phyloP scores from a whole-genome alignment of 2,888 invertebrate species.

The Meliscaeva auricollis region DNA sequence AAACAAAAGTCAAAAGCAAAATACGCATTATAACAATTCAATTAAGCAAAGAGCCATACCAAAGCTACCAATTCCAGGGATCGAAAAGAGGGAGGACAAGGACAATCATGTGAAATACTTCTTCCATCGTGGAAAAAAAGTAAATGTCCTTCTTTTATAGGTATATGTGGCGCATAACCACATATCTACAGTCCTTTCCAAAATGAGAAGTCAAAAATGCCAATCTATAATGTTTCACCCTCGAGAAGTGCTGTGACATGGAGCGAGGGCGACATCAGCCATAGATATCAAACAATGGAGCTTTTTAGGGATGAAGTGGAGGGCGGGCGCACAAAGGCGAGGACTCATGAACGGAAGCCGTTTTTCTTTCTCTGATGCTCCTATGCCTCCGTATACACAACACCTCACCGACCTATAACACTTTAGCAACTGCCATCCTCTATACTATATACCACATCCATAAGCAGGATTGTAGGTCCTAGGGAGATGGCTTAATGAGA shows the following conservation, averaged over 20 bases:
- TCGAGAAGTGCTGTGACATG: constrained; percentile 47
- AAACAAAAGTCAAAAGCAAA: constrained; percentile 38
- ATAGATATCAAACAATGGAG: constrained; percentile 51
- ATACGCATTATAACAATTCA: constrained; percentile 61
- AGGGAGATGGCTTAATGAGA: constrained; percentile 71
- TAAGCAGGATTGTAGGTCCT: background rate
- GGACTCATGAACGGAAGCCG: constrained; percentile 44
- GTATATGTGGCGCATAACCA: background rate
- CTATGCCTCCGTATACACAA: background rate
- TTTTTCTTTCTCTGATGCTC: constrained; percentile 43
- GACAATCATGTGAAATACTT: constrained; percentile 58
- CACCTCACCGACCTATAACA: background rate
- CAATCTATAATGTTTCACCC: constrained; percentile 53
- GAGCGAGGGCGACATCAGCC: constrained; percentile 18
- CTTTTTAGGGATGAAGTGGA: background rate
- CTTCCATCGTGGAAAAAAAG: background rate
- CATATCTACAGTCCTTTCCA: constrained; percentile 11
- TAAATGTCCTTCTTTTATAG: background rate
- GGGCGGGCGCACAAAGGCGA: background rate
- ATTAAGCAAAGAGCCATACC: constrained; percentile 41
- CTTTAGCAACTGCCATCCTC: background rate
- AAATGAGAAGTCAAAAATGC: constrained; percentile 69
- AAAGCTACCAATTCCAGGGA: background rate
- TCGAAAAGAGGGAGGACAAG: background rate
- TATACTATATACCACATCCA: too few species aligned